Base-by-base conservation (phyloP, 1,140 invertebrate genomes). In the Lerema accius region DNA sequence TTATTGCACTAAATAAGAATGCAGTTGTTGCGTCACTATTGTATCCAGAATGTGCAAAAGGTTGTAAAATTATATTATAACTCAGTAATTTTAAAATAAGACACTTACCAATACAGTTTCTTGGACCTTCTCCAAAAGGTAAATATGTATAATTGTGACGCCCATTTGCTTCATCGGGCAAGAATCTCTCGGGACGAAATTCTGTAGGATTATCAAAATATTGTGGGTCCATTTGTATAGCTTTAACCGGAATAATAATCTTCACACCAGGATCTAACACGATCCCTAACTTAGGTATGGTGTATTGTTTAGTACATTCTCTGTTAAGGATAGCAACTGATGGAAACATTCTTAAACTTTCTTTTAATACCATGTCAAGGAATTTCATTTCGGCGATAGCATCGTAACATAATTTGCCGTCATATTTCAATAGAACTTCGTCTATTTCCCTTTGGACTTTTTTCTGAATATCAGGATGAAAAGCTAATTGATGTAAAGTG, bases 101-200 rank as follows among this genome's bases (percentile, higher is more conserved):
- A n/a, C 45, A 53, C 50, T 23, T 43, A 73, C 71, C 71, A 43
- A 67, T 67, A 26, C 71, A 73, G 23, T 14, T 16, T 10, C 49
- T 37, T 5, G 49, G 49, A 11, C 49, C 49, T 37, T 51, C 49
- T 7, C 49, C 49, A 19, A 51, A 51, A 17, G 49, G 49, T 10
- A 51, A 14, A 1, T 51, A 51, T 13, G 37, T 15, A 9, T 51
- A 51, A 14, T 51, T 51, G 3, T 17, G 32, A 7, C 49, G 15
- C 4, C n/a, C 13, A 3, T 17, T 17, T 14, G 9, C n/a, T 37
- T 13, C 16, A 11, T 37, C 32, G 11, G 32, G 7, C 4, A 5
- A 9, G 15, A 53, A 53, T 53, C 50, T 13, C 19, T 53, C 50
- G 9, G 50, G 50, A 23, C 37, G 35, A 4, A 53, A 53, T 37